Conservation (phyloP, 2,888 invertebrate genomes). For the Trichopria drosophilae region DNA sequence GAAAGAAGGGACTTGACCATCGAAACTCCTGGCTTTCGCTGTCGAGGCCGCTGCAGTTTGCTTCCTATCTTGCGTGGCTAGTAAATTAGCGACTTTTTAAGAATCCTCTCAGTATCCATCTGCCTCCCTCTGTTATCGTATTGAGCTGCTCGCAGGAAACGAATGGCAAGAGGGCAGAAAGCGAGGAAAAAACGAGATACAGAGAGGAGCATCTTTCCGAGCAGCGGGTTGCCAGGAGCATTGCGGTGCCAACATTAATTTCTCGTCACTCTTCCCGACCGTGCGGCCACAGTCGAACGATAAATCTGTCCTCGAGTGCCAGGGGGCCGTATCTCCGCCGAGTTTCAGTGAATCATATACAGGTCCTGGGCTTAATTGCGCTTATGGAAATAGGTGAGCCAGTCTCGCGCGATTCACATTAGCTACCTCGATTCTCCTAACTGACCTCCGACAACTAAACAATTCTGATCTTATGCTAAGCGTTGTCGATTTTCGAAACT, state of each 20-base stretch:
- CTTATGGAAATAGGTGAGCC: conserved; percentile 36
- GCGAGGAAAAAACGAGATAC: conserved; percentile 11
- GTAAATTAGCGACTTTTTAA: no score
- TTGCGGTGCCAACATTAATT: conserved; percentile 40
- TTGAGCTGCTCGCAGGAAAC: no score
- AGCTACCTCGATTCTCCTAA: conserved; percentile 17
- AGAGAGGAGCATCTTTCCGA: conserved; percentile 1
- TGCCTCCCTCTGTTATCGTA: no score
- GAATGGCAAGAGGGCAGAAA: conserved; percentile 17
- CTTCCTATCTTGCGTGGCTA: no score
- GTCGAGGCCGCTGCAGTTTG: no score
- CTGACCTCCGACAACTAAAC: no score
- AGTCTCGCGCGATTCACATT: no score
- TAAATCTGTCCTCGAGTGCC: conserved; percentile 38
- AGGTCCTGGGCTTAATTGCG: conserved; percentile 34
- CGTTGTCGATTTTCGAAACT: no score
- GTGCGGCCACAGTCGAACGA: conserved; percentile 27
- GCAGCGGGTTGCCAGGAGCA: conserved; percentile 40
- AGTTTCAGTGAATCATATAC: conserved; percentile 35
- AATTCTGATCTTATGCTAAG: no score
- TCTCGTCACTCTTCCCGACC: conserved; percentile 40
- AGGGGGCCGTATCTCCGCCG: conserved; percentile 34
- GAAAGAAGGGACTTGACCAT: no score
- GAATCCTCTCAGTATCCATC: no score
- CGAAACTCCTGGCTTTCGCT: no score